Evolutionary conservation across 2,113 vertebrate genomes (phyloP).

Genomic region (Eudyptes chrysolophus): DNA sequence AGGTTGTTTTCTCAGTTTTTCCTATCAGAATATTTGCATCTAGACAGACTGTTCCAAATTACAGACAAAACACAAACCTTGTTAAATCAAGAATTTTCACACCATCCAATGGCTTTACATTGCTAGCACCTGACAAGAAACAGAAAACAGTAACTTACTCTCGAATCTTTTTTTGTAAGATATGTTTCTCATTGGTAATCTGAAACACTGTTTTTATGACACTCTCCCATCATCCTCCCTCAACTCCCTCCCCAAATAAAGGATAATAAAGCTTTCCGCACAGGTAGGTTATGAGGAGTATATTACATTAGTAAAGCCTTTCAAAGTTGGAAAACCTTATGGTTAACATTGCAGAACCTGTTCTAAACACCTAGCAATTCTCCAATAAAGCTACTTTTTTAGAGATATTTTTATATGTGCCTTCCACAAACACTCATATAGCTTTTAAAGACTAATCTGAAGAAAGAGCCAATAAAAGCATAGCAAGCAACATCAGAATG

Average conservation of each 20-base stretch:
- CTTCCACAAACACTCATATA: background rate
- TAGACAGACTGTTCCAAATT: background rate
- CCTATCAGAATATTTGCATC: background rate
- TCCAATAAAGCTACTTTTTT: background rate
- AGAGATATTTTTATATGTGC: background rate
- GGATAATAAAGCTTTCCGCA: background rate
- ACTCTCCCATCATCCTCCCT: background rate
- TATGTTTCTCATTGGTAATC: background rate
- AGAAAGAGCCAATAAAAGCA: background rate
- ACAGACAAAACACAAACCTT: slow-evolving; percentile 75
- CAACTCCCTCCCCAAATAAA: background rate
- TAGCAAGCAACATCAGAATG: background rate
- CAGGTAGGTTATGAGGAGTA: background rate
- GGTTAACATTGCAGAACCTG: background rate
- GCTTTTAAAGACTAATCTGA: background rate
- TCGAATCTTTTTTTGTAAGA: background rate
- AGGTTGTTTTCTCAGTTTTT: background rate
- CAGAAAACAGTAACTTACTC: slow-evolving; percentile 20
- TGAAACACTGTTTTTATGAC: background rate
- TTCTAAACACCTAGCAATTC: background rate
- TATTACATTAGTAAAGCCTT: background rate
- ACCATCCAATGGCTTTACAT: slow-evolving; percentile 79
- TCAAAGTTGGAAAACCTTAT: background rate
- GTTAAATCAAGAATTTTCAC: slow-evolving; percentile 86
- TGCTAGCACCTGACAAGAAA: slow-evolving; percentile 61